Base-by-base conservation (phyloP, 2,113 vertebrate species). In the Steatornis caripensis region DNA sequence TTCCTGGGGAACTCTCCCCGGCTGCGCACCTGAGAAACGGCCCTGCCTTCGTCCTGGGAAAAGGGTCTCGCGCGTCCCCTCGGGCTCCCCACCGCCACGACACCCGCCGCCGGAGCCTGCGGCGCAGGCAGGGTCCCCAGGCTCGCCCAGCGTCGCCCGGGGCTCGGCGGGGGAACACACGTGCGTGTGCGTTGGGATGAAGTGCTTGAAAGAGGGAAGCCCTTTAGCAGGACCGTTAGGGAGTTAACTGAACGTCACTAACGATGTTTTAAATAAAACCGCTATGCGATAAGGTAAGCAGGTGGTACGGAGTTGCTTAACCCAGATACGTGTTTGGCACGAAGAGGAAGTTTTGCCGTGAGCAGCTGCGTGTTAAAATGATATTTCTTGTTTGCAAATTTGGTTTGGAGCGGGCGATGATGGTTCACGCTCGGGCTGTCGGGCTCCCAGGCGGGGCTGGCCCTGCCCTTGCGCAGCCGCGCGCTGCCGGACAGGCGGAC, bases 131-230 rank as follows among this genome's bases (percentile, higher is more conserved):
- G 51, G 34, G 37, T 39, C 29, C 32, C 34, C 54, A 7, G 53
- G 27, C 10, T 84, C 20, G 1, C 23, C 57, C 62, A 3, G 1
- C 2, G 4, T 53, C 54, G 39, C 57, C 46, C 6, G 3, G 13
- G 41, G 12, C 66, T 45, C 9, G 2, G 32, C 2, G 37, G 11
- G 17, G 30, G 10, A 23, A 9, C 8, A 70, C 36, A 1, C 3
- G 0, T 3, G 8, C 0, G 0, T 11, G 7, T 39, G 43, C 4
- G 10, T 37, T 46, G 53, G 26, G 80, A 30, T 14, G 1, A 37
- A 49, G 75, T 4, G 23, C 32, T 68, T 37, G 64, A 12, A 37
- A 55, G 45, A 68, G 58, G 34, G 60, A 83, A 94, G 19, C 27
- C 34, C 10, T 64, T 36, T 30, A 68, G 15, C 6, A 17, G 66